phyloP scores from a whole-genome alignment of 92 coral and sea anemone genomes.

The Siderastrea siderea region DNA sequence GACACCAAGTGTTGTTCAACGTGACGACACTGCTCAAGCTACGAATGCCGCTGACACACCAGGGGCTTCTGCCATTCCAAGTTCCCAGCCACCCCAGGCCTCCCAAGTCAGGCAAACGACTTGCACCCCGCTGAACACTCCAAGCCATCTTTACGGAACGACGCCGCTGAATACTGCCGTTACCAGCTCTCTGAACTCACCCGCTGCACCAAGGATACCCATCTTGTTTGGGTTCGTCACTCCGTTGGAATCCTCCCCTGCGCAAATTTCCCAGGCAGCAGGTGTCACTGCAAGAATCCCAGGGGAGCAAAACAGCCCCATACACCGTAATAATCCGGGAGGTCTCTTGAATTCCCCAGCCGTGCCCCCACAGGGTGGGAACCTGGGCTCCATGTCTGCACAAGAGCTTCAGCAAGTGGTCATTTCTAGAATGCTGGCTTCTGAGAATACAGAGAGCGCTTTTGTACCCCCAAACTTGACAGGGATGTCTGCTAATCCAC shows the following conservation, averaged over 20 bases:
- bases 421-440: slow-evolving; percentile 26
- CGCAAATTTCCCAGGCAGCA: slow-evolving; percentile 1
- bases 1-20: slow-evolving; percentile 38
- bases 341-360: slow-evolving; percentile 5
- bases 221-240: slow-evolving; percentile 22
- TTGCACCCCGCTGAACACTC: slow-evolving; percentile 78
- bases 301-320: background rate
- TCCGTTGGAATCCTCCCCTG: slow-evolving; percentile 15
- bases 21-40: background rate
- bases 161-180: slow-evolving; percentile 73
- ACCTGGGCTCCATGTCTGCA: slow-evolving; percentile 14
- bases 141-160: slow-evolving; percentile 64
- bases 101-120: slow-evolving; percentile 11
- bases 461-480: slow-evolving; percentile 39
- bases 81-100: slow-evolving; percentile 20
- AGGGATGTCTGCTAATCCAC: background rate
- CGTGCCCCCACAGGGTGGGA: background rate
- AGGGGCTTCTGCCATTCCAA: background rate
- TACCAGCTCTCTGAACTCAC: background rate
- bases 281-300: background rate
- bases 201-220: slow-evolving; percentile 15
- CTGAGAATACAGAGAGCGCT: slow-evolving; percentile 31
- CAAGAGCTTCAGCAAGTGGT: slow-evolving; percentile 56
- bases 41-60: background rate
- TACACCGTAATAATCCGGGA: background rate